phyloP scores from a whole-genome alignment of 1,140 invertebrate species.

The Drosophila quadrilineata region DNA sequence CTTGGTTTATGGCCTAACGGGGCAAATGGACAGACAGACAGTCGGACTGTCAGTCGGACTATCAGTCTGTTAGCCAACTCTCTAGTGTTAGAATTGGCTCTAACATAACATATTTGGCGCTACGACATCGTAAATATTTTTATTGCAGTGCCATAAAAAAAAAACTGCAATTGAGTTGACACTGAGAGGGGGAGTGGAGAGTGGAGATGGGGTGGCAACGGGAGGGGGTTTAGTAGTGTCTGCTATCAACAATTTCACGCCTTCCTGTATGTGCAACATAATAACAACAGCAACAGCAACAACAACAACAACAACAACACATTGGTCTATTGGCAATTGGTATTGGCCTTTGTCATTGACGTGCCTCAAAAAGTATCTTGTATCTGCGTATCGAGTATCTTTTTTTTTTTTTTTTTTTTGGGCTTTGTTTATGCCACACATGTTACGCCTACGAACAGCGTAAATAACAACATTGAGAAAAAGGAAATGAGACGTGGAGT shows the following conservation, averaged over 20 bases:
- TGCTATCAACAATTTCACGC: slow-evolving; percentile 49
- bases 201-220: not conserved
- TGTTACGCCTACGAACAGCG: slow-evolving; percentile 52
- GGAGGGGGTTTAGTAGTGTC: too few relatives aligned
- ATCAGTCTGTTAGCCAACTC: too few relatives aligned
- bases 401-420: slow-evolving; percentile 16
- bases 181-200: too few relatives aligned
- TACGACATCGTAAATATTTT: slow-evolving; percentile 45
- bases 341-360: slow-evolving; percentile 14
- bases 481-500: too few relatives aligned
- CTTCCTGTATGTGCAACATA: slow-evolving; percentile 37
- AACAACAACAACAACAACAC: too few relatives aligned
- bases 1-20: too few relatives aligned
- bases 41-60: too few relatives aligned
- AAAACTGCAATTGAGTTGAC: slow-evolving; percentile 31
- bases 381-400: slow-evolving; percentile 24
- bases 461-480: too few relatives aligned
- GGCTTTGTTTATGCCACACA: slow-evolving; percentile 49
- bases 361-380: slow-evolving; percentile 9
- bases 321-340: too few relatives aligned
- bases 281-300: too few relatives aligned
- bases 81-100: slow-evolving; percentile 37
- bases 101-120: slow-evolving; percentile 42
- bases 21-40: too few relatives aligned
- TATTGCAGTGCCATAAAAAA: slow-evolving; percentile 36